These are phyloP conservation scores for Mixornis gularis DNA, from an alignment of 2,113 vertebrate species.

Conservation along the genomic window DNA sequence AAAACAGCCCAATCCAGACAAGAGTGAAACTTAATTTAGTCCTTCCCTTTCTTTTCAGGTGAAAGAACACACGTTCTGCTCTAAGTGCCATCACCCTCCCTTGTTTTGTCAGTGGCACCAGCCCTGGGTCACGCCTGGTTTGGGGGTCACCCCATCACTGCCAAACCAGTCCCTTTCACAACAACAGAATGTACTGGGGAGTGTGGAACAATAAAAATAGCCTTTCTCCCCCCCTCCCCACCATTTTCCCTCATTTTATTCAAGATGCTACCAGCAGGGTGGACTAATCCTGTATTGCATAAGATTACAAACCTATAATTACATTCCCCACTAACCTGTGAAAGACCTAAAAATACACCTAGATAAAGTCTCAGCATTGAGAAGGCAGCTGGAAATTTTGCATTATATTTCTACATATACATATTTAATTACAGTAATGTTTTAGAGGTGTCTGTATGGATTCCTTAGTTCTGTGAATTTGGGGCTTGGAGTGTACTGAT, in stretches of 20 bases:
- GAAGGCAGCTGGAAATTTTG: not conserved
- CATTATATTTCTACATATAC: not conserved
- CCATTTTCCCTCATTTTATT: not conserved
- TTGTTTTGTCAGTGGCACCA: not conserved
- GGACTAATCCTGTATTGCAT: not conserved
- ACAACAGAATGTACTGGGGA: not conserved
- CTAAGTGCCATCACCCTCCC: not conserved
- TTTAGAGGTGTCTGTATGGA: not conserved
- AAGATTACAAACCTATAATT: not conserved
- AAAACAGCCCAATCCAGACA: not conserved
- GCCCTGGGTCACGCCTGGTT: fast-evolving
- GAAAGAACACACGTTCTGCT: not conserved
- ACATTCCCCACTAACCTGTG: not conserved
- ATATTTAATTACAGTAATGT: no score
- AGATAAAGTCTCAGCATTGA: not conserved
- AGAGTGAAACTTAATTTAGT: not conserved
- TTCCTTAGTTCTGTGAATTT: not conserved
- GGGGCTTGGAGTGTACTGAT: not conserved
- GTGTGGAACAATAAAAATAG: not conserved
- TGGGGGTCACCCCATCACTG: not conserved
- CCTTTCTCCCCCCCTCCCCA: fast-evolving
- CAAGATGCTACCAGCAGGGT: not conserved
- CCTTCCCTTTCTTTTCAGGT: not conserved
- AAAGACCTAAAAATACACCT: not conserved
- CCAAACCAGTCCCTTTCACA: not conserved